Base-by-base conservation (phyloP, 2,113 vertebrate species). In the Mystacornis crossleyi region DNA sequence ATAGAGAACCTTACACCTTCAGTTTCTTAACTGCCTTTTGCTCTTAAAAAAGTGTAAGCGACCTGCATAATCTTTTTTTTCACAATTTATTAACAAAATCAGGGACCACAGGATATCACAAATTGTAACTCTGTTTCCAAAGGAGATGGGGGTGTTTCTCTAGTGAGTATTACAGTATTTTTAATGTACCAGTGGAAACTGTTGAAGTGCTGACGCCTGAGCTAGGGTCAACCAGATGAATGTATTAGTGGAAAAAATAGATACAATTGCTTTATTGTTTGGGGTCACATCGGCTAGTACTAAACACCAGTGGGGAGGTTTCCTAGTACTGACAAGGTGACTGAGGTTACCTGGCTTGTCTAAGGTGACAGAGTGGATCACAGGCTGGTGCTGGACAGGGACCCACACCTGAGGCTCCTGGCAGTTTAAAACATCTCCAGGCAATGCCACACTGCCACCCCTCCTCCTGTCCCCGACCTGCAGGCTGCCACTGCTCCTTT, bases 391-490 rank as follows among this genome's bases (percentile, higher is more conserved):
- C 71, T 88, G 79, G 36, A 90, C 18, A 51, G 50, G 36, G 84
- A 73, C n/a, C 8, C 45, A 36, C 0, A 8, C 40, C 28, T 45
- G 45, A 0, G 0, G 72, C 18, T 86, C 54, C 4, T 31, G n/a
- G 28, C 50, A 73, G 36, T 65, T 75, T 77, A 45, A 83, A 92
- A 80, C 75, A 70, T 42, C 31, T 89, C 1, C 11, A 89, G 75
- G 45, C 25, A 48, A 65, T 1, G 40, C 75, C 54, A 50, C 50
- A 70, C 78, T 45, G 45, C n/a, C 25, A 33, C 9, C 4, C 13
- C 72, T 26, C 12, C 7, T 67, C 14, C 54, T 20, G n/a, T 57
- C 24, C 25, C 53, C 10, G 15, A 54, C 31, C 24, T 80, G 72
- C 38, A 8, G 20, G 5, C 34, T 72, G 48, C 21, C 51, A 45